Evolutionary conservation across 2,113 vertebrate genomes (phyloP), one percentile per base, ranked within the genome.

Genomic region (Catagonus wagneri): DNA sequence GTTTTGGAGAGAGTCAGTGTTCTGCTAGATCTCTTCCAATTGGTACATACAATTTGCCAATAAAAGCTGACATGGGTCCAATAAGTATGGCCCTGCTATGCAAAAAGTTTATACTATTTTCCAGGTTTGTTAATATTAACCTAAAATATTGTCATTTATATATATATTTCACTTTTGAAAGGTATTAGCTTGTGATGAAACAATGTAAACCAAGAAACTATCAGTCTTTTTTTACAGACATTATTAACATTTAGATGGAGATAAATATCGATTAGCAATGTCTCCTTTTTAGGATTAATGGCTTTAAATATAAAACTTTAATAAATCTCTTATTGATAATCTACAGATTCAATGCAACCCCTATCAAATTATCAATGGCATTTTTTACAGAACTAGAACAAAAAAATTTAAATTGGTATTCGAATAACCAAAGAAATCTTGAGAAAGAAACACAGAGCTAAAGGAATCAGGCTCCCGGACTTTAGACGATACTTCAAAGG

Each of bases 81-180:
- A 58, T 25, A 56, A 94, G 6, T 12, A n/a, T 4, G 2, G 8
- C 2, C 9, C 16, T 58, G 9, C 39, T 81, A 68, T 54, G 68
- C 34, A 89, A 79, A 89, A 36, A 72, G 11, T 36, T 17, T 76
- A 22, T 52, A 44, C 0, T 71, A 54, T 44, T 75, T 68, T 50
- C 12, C 54, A 74, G 3, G 58, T 60, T 72, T 60, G 36, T 39
- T 3, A 83, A 83, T 83, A 83, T 63, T 9, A 2, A 56, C 1
- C 8, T 44, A 74, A 91, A 93, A 58, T 66, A 0, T 12, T 69
- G 11, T 80, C 27, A 74, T 78, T 2, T 92, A 39, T 83, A 72
- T 8, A 78, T 19, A 61, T 66, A 89, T 76, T 87, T 97, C 58
- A 80, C 52, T 66, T 94, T 81, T 84, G 16, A 90, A 96, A 84